phyloP scores from a whole-genome alignment of 2,113 vertebrate genomes.

The Narcine bancroftii region DNA sequence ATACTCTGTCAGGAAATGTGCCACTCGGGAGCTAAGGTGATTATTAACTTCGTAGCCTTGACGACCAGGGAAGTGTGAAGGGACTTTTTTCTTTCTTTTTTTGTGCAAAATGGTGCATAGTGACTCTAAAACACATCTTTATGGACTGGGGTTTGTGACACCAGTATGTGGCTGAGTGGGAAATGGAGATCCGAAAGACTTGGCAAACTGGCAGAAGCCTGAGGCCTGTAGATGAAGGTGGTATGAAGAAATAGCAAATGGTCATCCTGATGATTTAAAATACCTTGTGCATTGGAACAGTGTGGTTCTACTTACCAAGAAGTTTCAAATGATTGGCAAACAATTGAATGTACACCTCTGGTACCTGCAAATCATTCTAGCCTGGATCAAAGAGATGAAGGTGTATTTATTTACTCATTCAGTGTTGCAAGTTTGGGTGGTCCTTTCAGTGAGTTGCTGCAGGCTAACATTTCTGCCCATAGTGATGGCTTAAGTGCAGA shows the following conservation, averaged over 20 bases:
- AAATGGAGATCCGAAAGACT: not conserved
- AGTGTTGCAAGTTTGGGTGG: not conserved
- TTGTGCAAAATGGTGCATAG: too few relatives aligned
- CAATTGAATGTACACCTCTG: not conserved
- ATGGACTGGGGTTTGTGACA: not conserved
- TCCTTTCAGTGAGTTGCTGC: too few relatives aligned
- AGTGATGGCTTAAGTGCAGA: too few relatives aligned
- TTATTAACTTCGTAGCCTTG: constrained; percentile 35
- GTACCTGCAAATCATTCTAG: not conserved
- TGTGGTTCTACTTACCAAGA: not conserved
- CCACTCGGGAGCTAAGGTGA: constrained; percentile 65
- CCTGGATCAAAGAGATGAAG: not conserved
- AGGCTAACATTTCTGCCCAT: too few relatives aligned
- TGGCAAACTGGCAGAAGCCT: not conserved
- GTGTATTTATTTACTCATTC: not conserved
- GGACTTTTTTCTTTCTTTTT: too few relatives aligned
- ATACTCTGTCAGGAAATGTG: constrained; percentile 57
- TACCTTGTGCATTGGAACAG: not conserved
- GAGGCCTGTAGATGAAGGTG: not conserved
- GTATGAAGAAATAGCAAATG: not conserved
- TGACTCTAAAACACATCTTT: too few relatives aligned
- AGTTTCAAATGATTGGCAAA: not conserved
- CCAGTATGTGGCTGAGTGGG: not conserved
- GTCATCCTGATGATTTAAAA: not conserved
- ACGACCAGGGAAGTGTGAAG: not conserved